Base-by-base conservation (phyloP, 2,113 vertebrate genomes). In the Grallaria varia region DNA sequence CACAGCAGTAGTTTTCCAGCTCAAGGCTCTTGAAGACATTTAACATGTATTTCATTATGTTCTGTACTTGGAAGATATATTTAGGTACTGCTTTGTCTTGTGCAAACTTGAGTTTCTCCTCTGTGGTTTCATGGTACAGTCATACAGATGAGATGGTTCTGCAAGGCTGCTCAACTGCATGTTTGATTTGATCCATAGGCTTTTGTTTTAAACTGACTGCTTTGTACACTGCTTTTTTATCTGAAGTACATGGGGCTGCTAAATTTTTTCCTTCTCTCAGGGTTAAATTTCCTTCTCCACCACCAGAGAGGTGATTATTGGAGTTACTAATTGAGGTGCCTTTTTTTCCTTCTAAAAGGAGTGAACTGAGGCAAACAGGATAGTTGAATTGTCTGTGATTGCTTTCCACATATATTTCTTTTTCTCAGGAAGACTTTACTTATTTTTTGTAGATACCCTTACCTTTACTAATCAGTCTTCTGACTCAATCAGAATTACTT, bases 401-500 rank as follows among this genome's bases (percentile, higher is more conserved):
- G 30, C 37, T 64, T 52, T 72, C 42, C 11, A n/a, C 30, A 30
- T 85, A 13, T 52, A 63, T 84, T 90, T 60, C 67, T 90, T 59
- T 44, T 47, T 63, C 40, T 73, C 58, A 75, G 62, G 42, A 62
- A 74, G 71, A 55, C 24, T 35, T 8, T 62, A 68, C 28, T 49
- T 58, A 25, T 89, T 94, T 93, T 96, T 97, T 92, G 81, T 87
- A 73, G 83, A 56, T 90, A 75, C 13, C 18, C 47, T 79, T 96
- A 90, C 79, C 59, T 97, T 95, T 85, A 76, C 87, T 93, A 71
- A 95, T 93, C 85, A 87, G 69, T 86, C 72, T 90, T 84, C 47
- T 67, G 58, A 96, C 62, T 94, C 53, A 39, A 80, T 85, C 66
- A 95, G 81, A 96, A 96, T 96, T 96, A 97, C 93, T 96, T 74